Conservation (phyloP, 2,797 vertebrate species). For the Tenualosa thibaudeaui region DNA sequence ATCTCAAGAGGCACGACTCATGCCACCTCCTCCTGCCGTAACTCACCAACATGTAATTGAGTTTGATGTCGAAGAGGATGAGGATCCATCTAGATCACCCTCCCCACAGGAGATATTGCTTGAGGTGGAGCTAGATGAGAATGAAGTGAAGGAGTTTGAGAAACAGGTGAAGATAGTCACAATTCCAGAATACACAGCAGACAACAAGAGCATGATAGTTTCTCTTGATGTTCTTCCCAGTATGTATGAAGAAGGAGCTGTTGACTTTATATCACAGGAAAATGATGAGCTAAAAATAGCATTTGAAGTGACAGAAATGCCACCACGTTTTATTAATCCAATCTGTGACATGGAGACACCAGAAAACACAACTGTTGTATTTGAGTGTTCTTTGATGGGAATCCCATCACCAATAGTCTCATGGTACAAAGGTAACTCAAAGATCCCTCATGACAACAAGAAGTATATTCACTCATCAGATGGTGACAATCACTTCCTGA, state of each 20-base stretch:
- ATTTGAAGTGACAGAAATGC: slow-evolving; percentile 95
- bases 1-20: slow-evolving; percentile 78
- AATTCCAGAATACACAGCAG: slow-evolving; percentile 89
- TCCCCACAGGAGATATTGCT: slow-evolving; percentile 98
- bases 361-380: slow-evolving; percentile 84
- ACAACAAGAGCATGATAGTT: slow-evolving; percentile 97
- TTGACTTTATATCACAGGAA: slow-evolving; percentile 77
- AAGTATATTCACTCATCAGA: slow-evolving; percentile 84
- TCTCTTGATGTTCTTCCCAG: slow-evolving; percentile 93
- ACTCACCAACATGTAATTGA: slow-evolving; percentile 97
- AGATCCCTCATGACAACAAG: slow-evolving; percentile 76
- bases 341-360: slow-evolving; percentile 84
- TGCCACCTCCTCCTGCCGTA: slow-evolving; percentile 86
- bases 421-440: slow-evolving; percentile 88
- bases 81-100: slow-evolving; percentile 87
- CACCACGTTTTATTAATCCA: slow-evolving; percentile 89
- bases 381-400: slow-evolving; percentile 93
- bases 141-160: slow-evolving; percentile 95
- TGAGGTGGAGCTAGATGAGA: slow-evolving; percentile 96
- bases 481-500: slow-evolving; percentile 86
- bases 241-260: slow-evolving; percentile 80
- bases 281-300: slow-evolving; percentile 89
- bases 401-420: slow-evolving; percentile 86
- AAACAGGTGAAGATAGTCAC: slow-evolving; percentile 98
- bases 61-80: slow-evolving; percentile 87